A percentile compares a stretch with the other conserved stretches of the same genome.
These are phyloP conservation scores for Drosophila melanosoma DNA, from an alignment of 2,888 invertebrate genomes.

Conservation along the genomic window DNA sequence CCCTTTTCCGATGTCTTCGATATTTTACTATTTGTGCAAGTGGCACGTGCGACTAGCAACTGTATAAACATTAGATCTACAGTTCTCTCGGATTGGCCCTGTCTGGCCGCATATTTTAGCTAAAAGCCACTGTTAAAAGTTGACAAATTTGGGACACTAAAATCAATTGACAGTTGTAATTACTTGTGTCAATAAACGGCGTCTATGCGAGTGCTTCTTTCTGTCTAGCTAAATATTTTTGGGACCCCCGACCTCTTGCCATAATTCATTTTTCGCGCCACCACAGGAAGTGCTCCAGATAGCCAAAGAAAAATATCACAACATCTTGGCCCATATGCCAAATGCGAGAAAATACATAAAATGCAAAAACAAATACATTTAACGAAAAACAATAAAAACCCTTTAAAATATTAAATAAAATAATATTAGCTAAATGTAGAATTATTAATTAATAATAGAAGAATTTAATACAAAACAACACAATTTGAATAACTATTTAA, in stretches of 20 bases:
- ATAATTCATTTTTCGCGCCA: conserved; percentile 48
- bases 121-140: conserved; percentile 61
- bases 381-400: not conserved
- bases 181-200: conserved; percentile 67
- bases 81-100: not conserved
- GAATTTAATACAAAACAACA: not conserved
- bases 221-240: conserved; percentile 13
- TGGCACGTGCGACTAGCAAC: conserved; percentile 62
- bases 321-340: not conserved
- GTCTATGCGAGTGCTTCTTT: conserved; percentile 4
- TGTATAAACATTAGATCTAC: conserved; percentile 59
- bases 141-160: conserved; percentile 79
- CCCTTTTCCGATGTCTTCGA: conserved; percentile 25
- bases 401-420: not conserved
- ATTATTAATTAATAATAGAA: not conserved
- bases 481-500: too few relatives aligned
- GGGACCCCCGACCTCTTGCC: conserved; percentile 37
- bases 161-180: conserved; percentile 77
- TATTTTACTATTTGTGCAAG: conserved; percentile 31
- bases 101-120: conserved; percentile 55
- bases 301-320: not conserved
- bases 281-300: conserved; percentile 41
- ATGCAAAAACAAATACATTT: not conserved
- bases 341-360: not conserved
- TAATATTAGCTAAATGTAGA: not conserved